Conservation (phyloP, 2,888 invertebrate genomes). For the Erannis defoliaria region DNA sequence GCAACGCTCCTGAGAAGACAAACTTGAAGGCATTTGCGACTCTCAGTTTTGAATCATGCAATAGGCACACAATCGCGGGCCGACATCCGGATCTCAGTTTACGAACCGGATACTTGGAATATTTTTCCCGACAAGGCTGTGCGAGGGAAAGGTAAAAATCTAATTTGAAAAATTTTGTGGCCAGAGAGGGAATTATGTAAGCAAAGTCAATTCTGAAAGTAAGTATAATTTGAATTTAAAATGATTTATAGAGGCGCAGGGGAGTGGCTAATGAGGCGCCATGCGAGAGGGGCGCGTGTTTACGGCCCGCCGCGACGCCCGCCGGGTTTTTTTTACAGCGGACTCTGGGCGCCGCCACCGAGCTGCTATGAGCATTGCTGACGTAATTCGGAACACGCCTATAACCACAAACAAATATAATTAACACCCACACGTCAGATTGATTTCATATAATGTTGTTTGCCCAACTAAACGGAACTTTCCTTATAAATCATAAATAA, state of each 20-base stretch:
- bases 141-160: slow-evolving; percentile 74
- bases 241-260: slow-evolving; percentile 84
- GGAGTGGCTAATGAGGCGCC: slow-evolving; percentile 86
- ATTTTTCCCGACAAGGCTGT: slow-evolving; percentile 65
- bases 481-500: not conserved
- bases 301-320: slow-evolving; percentile 61
- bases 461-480: slow-evolving; percentile 2
- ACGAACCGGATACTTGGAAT: slow-evolving; percentile 66
- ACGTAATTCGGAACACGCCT: slow-evolving; percentile 67
- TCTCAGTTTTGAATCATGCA: slow-evolving; percentile 55
- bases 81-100: slow-evolving; percentile 52
- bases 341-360: slow-evolving; percentile 65
- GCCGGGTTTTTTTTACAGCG: slow-evolving; percentile 68
- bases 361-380: slow-evolving; percentile 51
- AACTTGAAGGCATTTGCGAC: slow-evolving; percentile 39
- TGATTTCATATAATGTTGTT: slow-evolving; percentile 36
- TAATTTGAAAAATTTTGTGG: slow-evolving; percentile 82
- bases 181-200: slow-evolving; percentile 79
- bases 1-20: slow-evolving; percentile 42
- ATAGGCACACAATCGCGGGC: slow-evolving; percentile 61
- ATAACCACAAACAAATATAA: slow-evolving; percentile 53
- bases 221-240: slow-evolving; percentile 86
- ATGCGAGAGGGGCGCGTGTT: slow-evolving; percentile 84
- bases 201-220: slow-evolving; percentile 84
- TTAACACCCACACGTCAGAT: slow-evolving; percentile 48